Evolutionary conservation across 2,113 vertebrate species (phyloP).

Genomic region (Bettongia penicillata): DNA sequence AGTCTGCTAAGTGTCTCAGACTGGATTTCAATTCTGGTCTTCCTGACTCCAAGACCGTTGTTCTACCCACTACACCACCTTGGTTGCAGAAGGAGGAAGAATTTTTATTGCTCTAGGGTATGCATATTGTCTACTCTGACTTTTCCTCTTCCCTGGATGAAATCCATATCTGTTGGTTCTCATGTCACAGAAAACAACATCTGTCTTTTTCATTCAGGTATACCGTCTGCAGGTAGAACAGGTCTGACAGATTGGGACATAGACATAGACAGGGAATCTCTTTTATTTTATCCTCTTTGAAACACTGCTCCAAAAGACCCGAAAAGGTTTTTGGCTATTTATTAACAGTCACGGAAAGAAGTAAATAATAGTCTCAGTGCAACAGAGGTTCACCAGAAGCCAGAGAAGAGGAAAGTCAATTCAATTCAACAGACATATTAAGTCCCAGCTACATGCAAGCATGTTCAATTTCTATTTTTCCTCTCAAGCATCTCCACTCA

Average conservation of each 20-base stretch:
- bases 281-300: neutral
- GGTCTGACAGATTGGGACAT: neutral
- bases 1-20: neutral
- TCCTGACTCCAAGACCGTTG: neutral
- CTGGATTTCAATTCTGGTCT: neutral
- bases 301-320: neutral
- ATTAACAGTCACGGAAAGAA: neutral
- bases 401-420: neutral
- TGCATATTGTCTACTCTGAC: neutral
- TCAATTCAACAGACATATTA: neutral
- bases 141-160: neutral
- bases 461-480: neutral
- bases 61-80: neutral
- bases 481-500: neutral
- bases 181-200: neutral
- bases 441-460: neutral
- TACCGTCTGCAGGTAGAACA: neutral
- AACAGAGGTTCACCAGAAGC: neutral
- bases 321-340: neutral
- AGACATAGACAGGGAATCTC: neutral
- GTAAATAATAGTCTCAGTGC: neutral
- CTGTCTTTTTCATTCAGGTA: neutral
- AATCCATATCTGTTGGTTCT: neutral
- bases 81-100: neutral
- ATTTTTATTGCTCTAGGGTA: neutral